Conservation (phyloP, 2,797 vertebrate genomes). For the Bucorvus abyssinicus region DNA sequence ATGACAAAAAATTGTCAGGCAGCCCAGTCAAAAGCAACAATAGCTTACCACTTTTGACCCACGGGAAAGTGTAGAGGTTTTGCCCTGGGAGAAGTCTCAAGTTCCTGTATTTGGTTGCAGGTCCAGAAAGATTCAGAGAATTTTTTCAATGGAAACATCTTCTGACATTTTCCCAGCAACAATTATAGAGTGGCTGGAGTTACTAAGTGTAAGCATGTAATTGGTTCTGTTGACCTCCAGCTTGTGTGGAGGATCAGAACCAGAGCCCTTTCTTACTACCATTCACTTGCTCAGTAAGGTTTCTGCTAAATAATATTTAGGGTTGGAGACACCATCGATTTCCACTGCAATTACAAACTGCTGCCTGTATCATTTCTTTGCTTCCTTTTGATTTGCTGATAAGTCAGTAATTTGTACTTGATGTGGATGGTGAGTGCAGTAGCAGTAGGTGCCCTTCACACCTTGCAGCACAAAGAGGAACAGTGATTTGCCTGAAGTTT, state of each 20-base stretch:
- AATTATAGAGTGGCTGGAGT: background rate
- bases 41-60: background rate
- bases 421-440: background rate
- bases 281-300: background rate
- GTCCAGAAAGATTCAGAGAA: background rate
- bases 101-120: background rate
- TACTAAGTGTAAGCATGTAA: background rate
- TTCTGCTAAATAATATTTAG: slow-evolving; percentile 1
- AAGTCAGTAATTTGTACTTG: background rate
- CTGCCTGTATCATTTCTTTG: background rate
- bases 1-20: slow-evolving; percentile 9
- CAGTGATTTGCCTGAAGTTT: background rate
- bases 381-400: background rate
- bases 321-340: background rate
- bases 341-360: background rate
- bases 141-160: background rate
- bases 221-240: background rate
- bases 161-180: background rate
- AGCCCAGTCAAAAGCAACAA: slow-evolving; percentile 9
- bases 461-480: background rate
- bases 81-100: background rate
- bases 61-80: accelerated
- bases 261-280: background rate
- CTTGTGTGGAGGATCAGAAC: slow-evolving; percentile 22
- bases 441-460: background rate